Conservation (phyloP, 2,797 vertebrate species). For the Hylomyscus alleni region DNA sequence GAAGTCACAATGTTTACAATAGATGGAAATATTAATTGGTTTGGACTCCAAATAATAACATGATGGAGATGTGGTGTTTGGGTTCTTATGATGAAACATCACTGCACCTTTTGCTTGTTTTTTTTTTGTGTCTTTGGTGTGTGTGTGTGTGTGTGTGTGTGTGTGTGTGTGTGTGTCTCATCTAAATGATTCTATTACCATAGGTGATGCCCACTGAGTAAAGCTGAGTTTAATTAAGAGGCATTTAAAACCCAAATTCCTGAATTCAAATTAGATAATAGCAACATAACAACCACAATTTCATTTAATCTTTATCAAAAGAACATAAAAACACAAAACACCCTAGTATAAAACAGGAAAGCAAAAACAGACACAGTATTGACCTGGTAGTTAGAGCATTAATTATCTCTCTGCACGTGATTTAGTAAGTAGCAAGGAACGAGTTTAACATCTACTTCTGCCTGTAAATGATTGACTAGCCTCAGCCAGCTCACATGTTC, state of each 20-base stretch:
- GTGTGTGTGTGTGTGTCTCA: too few relatives aligned
- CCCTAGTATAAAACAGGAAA: neutral
- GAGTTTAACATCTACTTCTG: neutral
- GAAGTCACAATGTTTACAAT: constrained; percentile 11
- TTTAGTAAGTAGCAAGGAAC: neutral
- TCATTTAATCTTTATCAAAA: neutral
- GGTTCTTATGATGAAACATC: neutral
- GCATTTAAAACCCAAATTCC: neutral
- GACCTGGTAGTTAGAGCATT: neutral
- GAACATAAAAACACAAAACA: neutral
- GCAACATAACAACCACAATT: neutral
- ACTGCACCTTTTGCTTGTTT: neutral
- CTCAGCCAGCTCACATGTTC: constrained; percentile 11
- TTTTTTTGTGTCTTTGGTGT: neutral
- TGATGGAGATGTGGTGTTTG: neutral
- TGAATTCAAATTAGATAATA: constrained; percentile 40
- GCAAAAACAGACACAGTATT: neutral
- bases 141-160: too few relatives aligned
- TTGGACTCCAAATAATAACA: constrained; percentile 20
- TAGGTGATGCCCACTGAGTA: neutral
- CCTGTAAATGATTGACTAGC: neutral
- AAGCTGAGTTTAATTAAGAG: constrained; percentile 24
- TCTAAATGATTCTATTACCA: neutral
- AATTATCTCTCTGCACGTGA: neutral
- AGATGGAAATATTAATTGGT: constrained; percentile 42